Evolutionary conservation across 2,797 vertebrate species (phyloP), one percentile per base, ranked within the genome.

Genomic region (Syngnathus acus): DNA sequence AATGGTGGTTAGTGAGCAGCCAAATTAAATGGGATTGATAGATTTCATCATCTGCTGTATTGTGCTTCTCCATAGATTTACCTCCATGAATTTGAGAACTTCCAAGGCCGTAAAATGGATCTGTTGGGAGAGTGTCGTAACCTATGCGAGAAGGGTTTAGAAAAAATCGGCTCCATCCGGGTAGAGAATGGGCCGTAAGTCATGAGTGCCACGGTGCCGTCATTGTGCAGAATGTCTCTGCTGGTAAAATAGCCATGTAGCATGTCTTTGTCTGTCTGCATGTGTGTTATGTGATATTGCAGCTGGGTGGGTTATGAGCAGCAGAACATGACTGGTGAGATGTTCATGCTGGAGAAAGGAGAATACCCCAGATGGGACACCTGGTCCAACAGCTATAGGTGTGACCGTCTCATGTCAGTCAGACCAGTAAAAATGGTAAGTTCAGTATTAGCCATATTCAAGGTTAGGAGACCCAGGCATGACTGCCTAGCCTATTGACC

Each of bases 291-390:
- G 59, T 62, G 21, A 10, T 3, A 13, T 38, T 62, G 17, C 75
- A 94, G 93, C 19, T 94, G 92, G 92, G 89, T 94, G 65, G 92
- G 91, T 55, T 94, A 88, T 50, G 93, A 94, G 80, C 90, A 92
- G 84, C 91, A 91, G 76, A 89, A 92, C 82, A 74, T 93, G 88
- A 82, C 57, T 0, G 93, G 93, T 58, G 93, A 94, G 84, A 94
- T 93, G 93, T 94, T 92, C 85, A 88, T 94, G 54, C 78, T 94
- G 86, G 93, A 94, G 86, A 94, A 87, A 74, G 93, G 93, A 58
- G 93, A 94, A 80, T 94, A 92, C 65, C 93, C 93, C 23, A 91
- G 92, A 71, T 94, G 93, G 93, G 91, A 93, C 78, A 92, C 92
- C 79, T 94, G 93, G 93, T 91, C 92, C 81, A 94, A 93, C 88